Conservation (phyloP, 23 tunicate genomes). For the Styela clava region DNA sequence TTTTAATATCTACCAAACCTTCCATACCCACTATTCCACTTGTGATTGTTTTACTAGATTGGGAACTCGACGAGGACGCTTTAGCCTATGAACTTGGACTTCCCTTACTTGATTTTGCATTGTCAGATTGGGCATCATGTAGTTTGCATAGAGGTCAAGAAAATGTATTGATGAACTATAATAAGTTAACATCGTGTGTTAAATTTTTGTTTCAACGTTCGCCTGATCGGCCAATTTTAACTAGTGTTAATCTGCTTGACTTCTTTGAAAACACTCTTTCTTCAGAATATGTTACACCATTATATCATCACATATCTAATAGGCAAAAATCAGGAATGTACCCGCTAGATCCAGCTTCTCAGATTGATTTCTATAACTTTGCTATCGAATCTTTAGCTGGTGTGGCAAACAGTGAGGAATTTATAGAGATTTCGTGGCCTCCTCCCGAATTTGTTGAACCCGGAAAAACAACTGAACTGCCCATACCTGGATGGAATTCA, state of each 20-base stretch:
- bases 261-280: conserved; percentile 30
- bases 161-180: neutral
- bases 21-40: conserved; percentile 24
- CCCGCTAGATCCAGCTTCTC: conserved; percentile 23
- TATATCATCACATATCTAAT: conserved; percentile 16
- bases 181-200: neutral
- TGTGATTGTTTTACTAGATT: neutral
- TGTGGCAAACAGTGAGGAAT: conserved; percentile 19
- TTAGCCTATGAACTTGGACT: conserved; percentile 2
- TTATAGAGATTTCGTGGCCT: conserved; percentile 62
- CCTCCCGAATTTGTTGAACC: conserved; percentile 19
- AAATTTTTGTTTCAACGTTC: neutral
- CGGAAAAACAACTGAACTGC: neutral
- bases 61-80: neutral
- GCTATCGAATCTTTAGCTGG: conserved; percentile 3
- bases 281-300: conserved; percentile 27
- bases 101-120: neutral
- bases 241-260: neutral
- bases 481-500: conserved; percentile 4
- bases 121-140: conserved; percentile 1
- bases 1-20: conserved; percentile 5
- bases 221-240: conserved; percentile 11
- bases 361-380: conserved; percentile 31
- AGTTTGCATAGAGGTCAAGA: conserved; percentile 2
- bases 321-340: conserved; percentile 13